Evolutionary conservation across 2,888 invertebrate genomes (phyloP), one percentile per base, ranked within the genome.

Genomic region (Arctia plantaginis): DNA sequence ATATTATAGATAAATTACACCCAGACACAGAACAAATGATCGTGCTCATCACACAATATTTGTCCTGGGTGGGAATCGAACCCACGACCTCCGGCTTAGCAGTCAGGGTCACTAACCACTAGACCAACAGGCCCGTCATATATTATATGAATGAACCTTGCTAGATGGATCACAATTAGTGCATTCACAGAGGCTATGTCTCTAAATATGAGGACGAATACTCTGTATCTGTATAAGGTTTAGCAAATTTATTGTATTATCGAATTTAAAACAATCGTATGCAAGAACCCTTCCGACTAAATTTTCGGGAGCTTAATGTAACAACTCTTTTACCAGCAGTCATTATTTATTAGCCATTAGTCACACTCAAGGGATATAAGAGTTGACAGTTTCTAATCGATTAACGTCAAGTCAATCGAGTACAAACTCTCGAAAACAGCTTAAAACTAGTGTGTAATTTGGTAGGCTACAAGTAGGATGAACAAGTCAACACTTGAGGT

Each of bases 401-500:
- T 62, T 30, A 15, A 44, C 41, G 13, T 33, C 67, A 67, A 13
- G 67, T 23, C 23, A 67, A 47, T 47, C 33, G 12, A 67, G 47
- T 33, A 67, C 23, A 35, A 39, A 0, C 69, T 35, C 51, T 59
- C 39, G 39, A 39, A 27, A 69, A 35, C 55, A 39, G 39, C 55
- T 69, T 55, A 55, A 69, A 69, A 55, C 59, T 67, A 59, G 62
- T 44, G 72, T 59, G 41, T 72, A 67, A 72, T 67, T 59, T 72
- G 55, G 59, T 33, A 67, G 30, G 39, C n/a, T 66, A n/a, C 35
- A 44, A 59, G 55, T 59, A 72, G 39, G 72, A 72, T 41, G 44
- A 55, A 55, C 41, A 35, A 41, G 44, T 47, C 68, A 77, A 67
- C 76, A 77, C 78, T 82, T 71, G 76, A 68, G 20, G n/a, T 10